Base-by-base conservation (phyloP, 2,797 vertebrate genomes). In the Ataeniobius toweri region DNA sequence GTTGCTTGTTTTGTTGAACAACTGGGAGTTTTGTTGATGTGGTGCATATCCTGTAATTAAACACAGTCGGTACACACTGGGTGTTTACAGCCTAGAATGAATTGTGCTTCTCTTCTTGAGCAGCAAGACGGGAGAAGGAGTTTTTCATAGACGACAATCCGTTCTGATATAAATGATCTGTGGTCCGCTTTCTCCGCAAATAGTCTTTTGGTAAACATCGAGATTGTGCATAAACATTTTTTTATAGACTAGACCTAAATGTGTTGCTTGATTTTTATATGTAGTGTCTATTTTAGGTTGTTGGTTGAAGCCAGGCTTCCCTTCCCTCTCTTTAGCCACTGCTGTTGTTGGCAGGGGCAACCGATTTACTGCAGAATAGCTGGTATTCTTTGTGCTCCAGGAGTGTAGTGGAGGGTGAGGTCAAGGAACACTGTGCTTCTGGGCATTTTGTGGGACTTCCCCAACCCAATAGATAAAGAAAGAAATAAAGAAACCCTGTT, bases 361-460 rank as follows among this genome's bases (percentile, higher is more conserved):
- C 75, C 69, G 20, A 68, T 88, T 78, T 70, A 8, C 73, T 83
- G 88, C 86, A 93, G 87, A 94, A 90, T 88, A 80, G 88, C 79
- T 92, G 85, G 77, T 86, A 89, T 91, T 93, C 86, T 91, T 87
- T 89, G 76, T 80, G 81, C 73, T 74, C 80, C 75, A 72, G 41
- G 85, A 81, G 84, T 80, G 75, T 77, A 89, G 81, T 63, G 71
- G 73, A 85, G 78, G 86, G 73, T 86, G 82, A 59, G 71, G 81
- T 84, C 56, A 53, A 83, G 73, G 80, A 82, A 86, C 80, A 84
- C 58, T 20, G 75, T 76, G 87, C 88, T 89, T 81, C 80, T 76
- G 79, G 84, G 88, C 81, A 89, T 92, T 93, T 93, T 86, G 91
- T 91, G 89, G 93, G 93, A 90, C 90, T 93, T 93, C 93, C 93